Base-by-base conservation (phyloP, 2,888 invertebrate genomes). In the Callyntrura guangdongensis region DNA sequence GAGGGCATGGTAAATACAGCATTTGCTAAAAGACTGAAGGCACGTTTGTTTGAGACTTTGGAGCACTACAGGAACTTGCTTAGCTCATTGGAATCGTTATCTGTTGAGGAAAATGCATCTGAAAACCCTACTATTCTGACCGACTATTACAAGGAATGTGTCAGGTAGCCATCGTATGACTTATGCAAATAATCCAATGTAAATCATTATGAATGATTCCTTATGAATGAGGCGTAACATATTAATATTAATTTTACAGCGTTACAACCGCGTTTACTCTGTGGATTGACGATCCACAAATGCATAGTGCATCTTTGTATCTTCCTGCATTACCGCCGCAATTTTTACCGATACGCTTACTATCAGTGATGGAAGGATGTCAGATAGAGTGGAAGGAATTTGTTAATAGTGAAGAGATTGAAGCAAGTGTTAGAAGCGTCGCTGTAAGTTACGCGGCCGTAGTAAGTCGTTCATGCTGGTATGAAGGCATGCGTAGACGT, bases 251-350 rank as follows among this genome's bases (percentile, higher is more conserved):
- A 64, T 64, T 64, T 22, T n/a, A n/a, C 91, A 96, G 96, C 94
- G 95, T 97, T 84, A 96, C 96, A 94, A 96, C 96, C 94, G 96
- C 97, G 0, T 96, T 96, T 94, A 95, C 95, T 0, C 95, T 97
- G 20, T 98, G 98, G 98, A 95, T 98, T 87, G 97, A 98, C 94
- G 98, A 98, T 94, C 96, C 97, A 0, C 95, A 96, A 90, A 95
- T 98, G 1, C 97, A 97, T 94, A 97, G 97, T 94, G 95, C 96
- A 0, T 96, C 96, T 74, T 95, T 97, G 22, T 96, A 96, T 94
- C 95, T 97, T 82, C 96, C 96, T 49, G 96, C 97, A 53, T 95
- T 98, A 61, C 97, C 98, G 9, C 96, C 97, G 0, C 97, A 97
- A 94, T 98, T 72, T 47, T 47, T 72, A n/a, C 96, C 97, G 6